Percentiles rank a stretch among this genome's conserved stretches.
phyloP scores from a whole-genome alignment of 2,113 vertebrate genomes.

The Gopherus evgoodei region DNA sequence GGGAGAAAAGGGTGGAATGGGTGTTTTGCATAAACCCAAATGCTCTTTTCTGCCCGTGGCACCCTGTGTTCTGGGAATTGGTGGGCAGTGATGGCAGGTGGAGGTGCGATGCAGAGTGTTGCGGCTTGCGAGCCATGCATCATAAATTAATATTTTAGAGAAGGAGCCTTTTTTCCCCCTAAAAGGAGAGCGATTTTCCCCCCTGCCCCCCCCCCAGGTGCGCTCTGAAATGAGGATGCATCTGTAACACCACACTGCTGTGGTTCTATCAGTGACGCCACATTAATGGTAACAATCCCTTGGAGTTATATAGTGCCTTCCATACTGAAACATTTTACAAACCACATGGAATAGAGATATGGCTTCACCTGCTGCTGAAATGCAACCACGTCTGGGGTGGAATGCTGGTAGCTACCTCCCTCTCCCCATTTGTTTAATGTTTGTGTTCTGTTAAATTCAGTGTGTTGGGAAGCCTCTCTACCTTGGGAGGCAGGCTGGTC shows the following conservation, averaged over 20 bases:
- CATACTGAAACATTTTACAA: background rate
- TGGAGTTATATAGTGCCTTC: accelerated
- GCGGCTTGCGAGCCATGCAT: background rate
- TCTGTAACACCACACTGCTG: accelerated
- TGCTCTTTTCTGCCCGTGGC: background rate
- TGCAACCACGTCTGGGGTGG: background rate
- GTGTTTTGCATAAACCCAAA: accelerated
- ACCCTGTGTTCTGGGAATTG: background rate
- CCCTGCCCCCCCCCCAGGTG: background rate
- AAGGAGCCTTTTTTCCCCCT: background rate
- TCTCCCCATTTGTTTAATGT: background rate
- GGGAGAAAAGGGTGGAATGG: accelerated
- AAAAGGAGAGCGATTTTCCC: background rate
- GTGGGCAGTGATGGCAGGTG: background rate
- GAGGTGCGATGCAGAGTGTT: background rate
- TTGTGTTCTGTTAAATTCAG: accelerated
- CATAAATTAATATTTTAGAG: background rate
- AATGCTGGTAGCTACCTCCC: background rate
- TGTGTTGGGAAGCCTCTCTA: accelerated
- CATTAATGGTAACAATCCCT: accelerated
- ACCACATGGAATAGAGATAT: accelerated
- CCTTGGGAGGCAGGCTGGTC: accelerated
- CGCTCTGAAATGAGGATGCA: background rate
- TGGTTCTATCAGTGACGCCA: background rate
- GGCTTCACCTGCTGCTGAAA: background rate